Evolutionary conservation across 2,113 vertebrate genomes (phyloP).

Genomic region (Chitala chitala): DNA sequence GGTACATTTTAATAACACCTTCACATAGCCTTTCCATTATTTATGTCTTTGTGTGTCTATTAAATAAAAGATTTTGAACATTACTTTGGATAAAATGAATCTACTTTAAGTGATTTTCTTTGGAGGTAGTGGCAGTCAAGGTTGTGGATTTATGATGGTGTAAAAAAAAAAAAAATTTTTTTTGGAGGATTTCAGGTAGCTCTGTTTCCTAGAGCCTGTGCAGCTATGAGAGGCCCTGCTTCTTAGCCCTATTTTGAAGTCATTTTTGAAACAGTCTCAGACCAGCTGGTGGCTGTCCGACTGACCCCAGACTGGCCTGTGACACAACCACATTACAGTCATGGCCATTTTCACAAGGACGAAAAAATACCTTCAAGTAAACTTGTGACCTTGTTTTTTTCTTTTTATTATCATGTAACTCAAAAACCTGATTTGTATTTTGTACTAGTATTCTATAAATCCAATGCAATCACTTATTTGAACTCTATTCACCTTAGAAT

Average conservation of each 20-base stretch:
- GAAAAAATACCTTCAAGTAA: background rate
- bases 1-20: background rate
- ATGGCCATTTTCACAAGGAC: conserved; percentile 33
- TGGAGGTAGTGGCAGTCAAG: background rate
- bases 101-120: background rate
- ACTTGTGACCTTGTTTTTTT: background rate
- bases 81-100: background rate
- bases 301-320: conserved; percentile 41
- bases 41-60: background rate
- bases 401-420: background rate
- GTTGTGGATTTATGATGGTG: no score
- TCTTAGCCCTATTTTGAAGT: conserved; percentile 42
- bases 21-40: background rate
- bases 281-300: conserved; percentile 45
- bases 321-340: background rate
- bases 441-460: background rate
- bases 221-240: conserved; percentile 38
- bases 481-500: background rate
- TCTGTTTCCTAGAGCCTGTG: conserved; percentile 21
- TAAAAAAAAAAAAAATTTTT: conserved; percentile 25
- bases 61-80: background rate
- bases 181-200: background rate
- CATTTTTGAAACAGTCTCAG: conserved; percentile 28
- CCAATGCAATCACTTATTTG: background rate
- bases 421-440: background rate